These are phyloP conservation scores for Calosoma granatense DNA, from an alignment of 1,140 invertebrate genomes.

Conservation along the genomic window DNA sequence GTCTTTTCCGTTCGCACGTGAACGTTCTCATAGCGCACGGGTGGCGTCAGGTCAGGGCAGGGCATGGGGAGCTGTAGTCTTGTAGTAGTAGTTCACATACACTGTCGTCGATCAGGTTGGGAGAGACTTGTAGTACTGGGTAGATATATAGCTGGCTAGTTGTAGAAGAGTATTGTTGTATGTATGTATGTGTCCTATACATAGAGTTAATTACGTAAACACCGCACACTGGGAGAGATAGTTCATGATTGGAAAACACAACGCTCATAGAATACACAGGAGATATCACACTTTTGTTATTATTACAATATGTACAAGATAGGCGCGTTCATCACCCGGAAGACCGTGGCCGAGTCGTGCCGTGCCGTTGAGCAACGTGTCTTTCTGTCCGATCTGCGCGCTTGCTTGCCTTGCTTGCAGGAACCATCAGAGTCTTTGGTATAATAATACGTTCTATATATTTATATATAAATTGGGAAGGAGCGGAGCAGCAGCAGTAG, in stretches of 20 bases:
- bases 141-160: too few relatives aligned
- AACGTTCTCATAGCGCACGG: neutral
- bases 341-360: neutral
- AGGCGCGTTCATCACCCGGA: conserved; percentile 3
- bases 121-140: too few relatives aligned
- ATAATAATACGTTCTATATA: neutral
- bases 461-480: neutral
- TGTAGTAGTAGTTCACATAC: neutral
- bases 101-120: too few relatives aligned
- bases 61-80: neutral
- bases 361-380: conserved; percentile 3
- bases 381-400: neutral
- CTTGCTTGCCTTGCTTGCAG: neutral
- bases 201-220: neutral
- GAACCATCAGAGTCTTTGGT: conserved; percentile 3
- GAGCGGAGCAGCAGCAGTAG: too few relatives aligned
- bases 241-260: neutral
- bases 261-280: neutral
- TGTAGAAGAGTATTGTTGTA: neutral
- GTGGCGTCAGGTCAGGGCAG: neutral
- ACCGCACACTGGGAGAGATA: neutral
- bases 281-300: conserved; percentile 5
- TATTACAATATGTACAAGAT: neutral
- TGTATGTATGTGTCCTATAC: neutral
- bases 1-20: neutral